phyloP scores from a whole-genome alignment of 2,113 vertebrate genomes.

The Thunnus thynnus region DNA sequence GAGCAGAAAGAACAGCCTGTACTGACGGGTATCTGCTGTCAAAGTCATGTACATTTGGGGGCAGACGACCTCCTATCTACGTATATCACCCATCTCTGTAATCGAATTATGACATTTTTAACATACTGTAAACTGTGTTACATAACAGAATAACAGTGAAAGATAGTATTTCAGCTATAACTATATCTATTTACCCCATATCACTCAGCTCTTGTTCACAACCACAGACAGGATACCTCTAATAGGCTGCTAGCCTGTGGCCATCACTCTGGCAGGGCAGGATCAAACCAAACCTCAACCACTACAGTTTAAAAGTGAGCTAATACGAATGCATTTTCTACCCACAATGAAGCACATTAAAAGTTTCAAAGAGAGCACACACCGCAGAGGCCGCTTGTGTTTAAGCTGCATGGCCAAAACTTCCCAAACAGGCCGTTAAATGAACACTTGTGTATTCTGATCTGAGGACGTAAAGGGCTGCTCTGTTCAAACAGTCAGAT shows the following conservation, averaged over 20 bases:
- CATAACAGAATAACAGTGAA: background rate
- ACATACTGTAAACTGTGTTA: background rate
- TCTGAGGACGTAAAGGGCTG: constrained; percentile 42
- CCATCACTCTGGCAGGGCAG: background rate
- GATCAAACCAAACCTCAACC: constrained; percentile 15
- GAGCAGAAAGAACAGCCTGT: constrained; percentile 21
- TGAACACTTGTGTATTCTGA: constrained; percentile 24
- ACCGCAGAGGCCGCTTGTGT: background rate
- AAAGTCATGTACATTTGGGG: constrained; percentile 13
- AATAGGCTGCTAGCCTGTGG: background rate
- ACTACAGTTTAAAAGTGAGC: constrained; percentile 21
- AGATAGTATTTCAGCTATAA: no score
- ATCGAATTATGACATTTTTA: background rate
- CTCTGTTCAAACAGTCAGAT: constrained; percentile 59
- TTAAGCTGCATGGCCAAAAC: constrained; percentile 5
- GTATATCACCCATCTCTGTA: background rate
- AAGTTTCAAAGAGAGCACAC: fast-evolving
- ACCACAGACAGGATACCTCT: background rate
- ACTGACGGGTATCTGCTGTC: background rate
- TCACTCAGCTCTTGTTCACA: background rate
- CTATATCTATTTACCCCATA: background rate
- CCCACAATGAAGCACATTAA: background rate
- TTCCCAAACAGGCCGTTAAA: background rate
- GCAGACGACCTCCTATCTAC: background rate
- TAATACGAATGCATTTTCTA: background rate